Percentiles rank a stretch among this genome's conserved stretches.
phyloP scores from a whole-genome alignment of 2,888 invertebrate species.

The Sylvicola cinctus region DNA sequence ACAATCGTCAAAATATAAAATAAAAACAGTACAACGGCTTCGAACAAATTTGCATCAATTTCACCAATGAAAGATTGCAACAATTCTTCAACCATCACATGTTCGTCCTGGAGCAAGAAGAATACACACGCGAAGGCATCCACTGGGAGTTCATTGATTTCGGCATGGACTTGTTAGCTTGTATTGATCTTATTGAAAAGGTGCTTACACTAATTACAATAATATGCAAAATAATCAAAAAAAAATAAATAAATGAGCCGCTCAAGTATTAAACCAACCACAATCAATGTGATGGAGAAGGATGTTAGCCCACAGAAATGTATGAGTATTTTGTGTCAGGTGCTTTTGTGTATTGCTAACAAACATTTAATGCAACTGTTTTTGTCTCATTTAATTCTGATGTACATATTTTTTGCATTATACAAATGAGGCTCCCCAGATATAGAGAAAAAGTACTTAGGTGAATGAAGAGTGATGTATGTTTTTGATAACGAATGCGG shows the following conservation, averaged over 20 bases:
- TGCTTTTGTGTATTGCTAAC: background rate
- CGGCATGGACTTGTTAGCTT: conserved; percentile 95
- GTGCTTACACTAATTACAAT: conserved; percentile 29
- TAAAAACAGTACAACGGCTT: conserved; percentile 89
- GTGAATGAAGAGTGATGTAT: no score
- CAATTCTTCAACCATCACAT: conserved; percentile 99
- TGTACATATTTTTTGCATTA: no score
- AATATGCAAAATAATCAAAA: conserved; percentile 1
- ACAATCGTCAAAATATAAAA: no score
- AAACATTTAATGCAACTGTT: no score
- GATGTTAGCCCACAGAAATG: no score
- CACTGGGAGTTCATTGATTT: conserved; percentile 98
- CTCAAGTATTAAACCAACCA: conserved; percentile 1
- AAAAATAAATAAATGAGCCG: background rate
- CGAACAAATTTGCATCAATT: conserved; percentile 99
- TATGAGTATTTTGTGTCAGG: conserved; percentile 1
- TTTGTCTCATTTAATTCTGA: no score
- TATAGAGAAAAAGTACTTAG: no score
- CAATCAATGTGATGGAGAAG: no score
- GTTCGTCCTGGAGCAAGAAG: conserved; percentile 99
- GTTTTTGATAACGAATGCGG: no score
- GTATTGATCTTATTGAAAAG: conserved; percentile 98
- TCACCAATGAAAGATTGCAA: conserved; percentile 98
- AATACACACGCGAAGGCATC: conserved; percentile 94
- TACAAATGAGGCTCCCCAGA: no score